phyloP scores from a whole-genome alignment of 2,888 invertebrate genomes.

The Steinernema hermaphroditum region DNA sequence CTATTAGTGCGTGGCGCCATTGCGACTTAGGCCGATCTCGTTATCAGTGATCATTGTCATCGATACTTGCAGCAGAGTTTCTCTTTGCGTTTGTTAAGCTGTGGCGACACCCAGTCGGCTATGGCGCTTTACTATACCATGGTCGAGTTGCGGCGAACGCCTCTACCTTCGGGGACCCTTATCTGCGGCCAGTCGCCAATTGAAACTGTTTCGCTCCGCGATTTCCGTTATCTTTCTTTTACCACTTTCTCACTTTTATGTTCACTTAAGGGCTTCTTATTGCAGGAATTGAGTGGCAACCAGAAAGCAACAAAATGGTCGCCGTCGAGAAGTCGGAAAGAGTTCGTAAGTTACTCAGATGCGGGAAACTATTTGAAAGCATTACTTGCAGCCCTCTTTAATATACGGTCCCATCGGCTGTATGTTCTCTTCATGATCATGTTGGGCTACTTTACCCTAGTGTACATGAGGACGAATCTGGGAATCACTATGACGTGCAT shows the following conservation, averaged over 20 bases:
- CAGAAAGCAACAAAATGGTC: neutral
- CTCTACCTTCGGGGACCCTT: neutral
- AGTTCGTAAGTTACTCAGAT: neutral
- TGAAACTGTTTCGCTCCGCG: neutral
- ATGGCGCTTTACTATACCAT: slow-evolving; percentile 20
- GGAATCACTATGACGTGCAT: slow-evolving; percentile 52
- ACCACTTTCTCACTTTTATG: neutral
- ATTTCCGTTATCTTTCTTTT: slow-evolving; percentile 2
- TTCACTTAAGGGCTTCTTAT: neutral
- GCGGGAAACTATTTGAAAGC: too few species aligned
- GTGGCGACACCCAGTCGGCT: slow-evolving; percentile 11
- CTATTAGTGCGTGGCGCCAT: neutral
- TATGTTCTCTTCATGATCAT: slow-evolving; percentile 50
- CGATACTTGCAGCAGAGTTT: slow-evolving; percentile 27
- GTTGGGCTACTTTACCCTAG: slow-evolving; percentile 48
- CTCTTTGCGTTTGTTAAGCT: slow-evolving; percentile 20
- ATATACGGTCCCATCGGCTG: slow-evolving; percentile 45
- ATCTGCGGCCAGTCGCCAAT: neutral
- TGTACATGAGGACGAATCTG: slow-evolving; percentile 51
- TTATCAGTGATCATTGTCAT: slow-evolving; percentile 26
- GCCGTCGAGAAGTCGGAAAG: slow-evolving; percentile 6
- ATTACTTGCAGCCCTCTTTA: slow-evolving; percentile 43
- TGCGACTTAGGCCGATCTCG: slow-evolving; percentile 23
- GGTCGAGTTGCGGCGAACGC: slow-evolving; percentile 1
- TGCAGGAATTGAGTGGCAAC: neutral